phyloP scores from a whole-genome alignment of 2,113 vertebrate species.

The Microcebus ravelobensis region DNA sequence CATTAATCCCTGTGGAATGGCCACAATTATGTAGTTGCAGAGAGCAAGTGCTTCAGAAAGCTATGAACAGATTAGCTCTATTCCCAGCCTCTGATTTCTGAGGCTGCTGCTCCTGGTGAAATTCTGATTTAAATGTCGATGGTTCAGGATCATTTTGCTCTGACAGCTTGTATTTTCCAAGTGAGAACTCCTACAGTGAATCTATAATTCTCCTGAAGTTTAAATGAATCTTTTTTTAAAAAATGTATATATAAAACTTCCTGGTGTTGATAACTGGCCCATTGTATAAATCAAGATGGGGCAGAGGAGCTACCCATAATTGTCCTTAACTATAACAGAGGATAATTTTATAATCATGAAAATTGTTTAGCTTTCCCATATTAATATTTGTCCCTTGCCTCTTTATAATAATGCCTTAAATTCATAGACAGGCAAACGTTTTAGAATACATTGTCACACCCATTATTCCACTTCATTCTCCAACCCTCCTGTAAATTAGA shows the following conservation, averaged over 20 bases:
- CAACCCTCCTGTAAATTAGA: neutral
- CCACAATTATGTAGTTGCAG: conserved; percentile 18
- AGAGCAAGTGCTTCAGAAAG: conserved; percentile 9
- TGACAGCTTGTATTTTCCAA: conserved; percentile 45
- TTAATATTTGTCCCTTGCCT: neutral
- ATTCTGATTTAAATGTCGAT: conserved; percentile 37
- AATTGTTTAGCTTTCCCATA: neutral
- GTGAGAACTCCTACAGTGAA: neutral
- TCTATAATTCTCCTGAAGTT: neutral
- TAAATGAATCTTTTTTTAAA: neutral
- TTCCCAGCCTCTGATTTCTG: neutral
- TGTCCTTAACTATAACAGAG: neutral
- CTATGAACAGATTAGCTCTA: conserved; percentile 1
- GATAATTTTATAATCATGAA: neutral
- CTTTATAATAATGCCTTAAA: neutral
- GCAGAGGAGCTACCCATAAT: neutral
- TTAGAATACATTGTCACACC: neutral
- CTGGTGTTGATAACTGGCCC: neutral
- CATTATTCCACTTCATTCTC: neutral
- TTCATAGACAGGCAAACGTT: neutral
- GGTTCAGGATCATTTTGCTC: neutral
- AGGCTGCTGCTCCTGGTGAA: neutral
- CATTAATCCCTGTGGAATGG: neutral
- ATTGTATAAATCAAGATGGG: neutral
- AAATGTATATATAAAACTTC: neutral